A percentile compares a stretch with the other conserved stretches of the same genome.
These are phyloP conservation scores for Macaca mulatta DNA, from an alignment of 2,113 vertebrate species.

Conservation along the genomic window DNA sequence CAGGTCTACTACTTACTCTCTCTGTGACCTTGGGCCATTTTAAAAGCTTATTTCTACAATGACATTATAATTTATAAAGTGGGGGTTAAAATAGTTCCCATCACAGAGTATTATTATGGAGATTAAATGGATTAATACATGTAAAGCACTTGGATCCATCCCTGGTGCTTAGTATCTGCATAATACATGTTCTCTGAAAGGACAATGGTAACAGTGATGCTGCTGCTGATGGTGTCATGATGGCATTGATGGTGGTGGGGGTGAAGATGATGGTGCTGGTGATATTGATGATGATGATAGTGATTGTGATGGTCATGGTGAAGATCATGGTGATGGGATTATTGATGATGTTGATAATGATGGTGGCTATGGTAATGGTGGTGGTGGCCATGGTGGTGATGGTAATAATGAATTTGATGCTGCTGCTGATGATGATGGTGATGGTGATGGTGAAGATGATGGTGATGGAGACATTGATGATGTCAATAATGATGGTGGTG, in stretches of 20 bases:
- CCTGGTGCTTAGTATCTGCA: not conserved
- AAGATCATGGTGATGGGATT: not conserved
- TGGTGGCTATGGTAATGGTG: not conserved
- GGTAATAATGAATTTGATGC: not conserved
- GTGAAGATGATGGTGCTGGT: no score
- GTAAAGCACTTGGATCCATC: not conserved
- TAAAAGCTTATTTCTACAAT: not conserved
- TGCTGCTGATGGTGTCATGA: not conserved
- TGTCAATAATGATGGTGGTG: not conserved
- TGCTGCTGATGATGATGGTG: fast-evolving
- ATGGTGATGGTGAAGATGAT: no score
- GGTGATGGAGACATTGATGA: not conserved
- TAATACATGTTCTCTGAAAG: not conserved
- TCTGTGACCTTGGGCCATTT: not conserved
- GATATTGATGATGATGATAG: no score
- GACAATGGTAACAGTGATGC: not conserved
- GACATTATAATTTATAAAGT: not conserved
- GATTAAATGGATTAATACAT: not conserved
- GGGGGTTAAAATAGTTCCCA: not conserved
- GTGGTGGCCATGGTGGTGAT: no score
- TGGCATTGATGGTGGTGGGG: not conserved
- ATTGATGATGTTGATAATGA: not conserved
- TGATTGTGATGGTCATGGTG: not conserved
- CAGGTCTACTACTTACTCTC: no score
- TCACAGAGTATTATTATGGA: no score